phyloP scores from a whole-genome alignment of 2,797 vertebrate genomes.

The Microtus agrestis region DNA sequence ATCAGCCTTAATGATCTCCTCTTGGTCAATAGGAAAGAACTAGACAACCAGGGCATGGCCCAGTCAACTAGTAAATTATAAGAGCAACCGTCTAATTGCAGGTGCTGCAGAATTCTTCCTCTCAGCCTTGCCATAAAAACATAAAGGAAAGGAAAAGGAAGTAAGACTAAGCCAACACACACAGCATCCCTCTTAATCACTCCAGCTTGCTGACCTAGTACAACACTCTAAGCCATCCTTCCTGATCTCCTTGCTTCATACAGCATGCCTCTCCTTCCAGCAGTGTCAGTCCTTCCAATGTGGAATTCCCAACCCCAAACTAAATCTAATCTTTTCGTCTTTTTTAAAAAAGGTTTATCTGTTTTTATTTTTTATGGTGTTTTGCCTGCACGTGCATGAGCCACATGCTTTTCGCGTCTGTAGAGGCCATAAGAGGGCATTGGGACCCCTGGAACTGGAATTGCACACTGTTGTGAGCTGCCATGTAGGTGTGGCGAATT shows the following conservation, averaged over 20 bases:
- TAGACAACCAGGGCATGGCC: not conserved
- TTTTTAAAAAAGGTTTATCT: not conserved
- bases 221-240: no score
- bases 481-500: not conserved
- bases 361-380: not conserved
- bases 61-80: not conserved
- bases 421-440: not conserved
- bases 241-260: not conserved
- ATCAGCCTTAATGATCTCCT: not conserved
- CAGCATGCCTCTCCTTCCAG: not conserved
- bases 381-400: not conserved
- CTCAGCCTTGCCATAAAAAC: not conserved
- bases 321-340: not conserved
- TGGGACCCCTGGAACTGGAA: not conserved
- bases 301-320: not conserved
- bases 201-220: not conserved
- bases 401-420: not conserved
- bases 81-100: not conserved
- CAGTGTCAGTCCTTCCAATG: not conserved
- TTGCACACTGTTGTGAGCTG: not conserved
- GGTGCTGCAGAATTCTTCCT: not conserved
- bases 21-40: not conserved
- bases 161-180: not conserved
- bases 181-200: not conserved
- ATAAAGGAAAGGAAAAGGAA: not conserved